phyloP scores from a whole-genome alignment of 2,113 vertebrate species.

The Seriola quinqueradiata region DNA sequence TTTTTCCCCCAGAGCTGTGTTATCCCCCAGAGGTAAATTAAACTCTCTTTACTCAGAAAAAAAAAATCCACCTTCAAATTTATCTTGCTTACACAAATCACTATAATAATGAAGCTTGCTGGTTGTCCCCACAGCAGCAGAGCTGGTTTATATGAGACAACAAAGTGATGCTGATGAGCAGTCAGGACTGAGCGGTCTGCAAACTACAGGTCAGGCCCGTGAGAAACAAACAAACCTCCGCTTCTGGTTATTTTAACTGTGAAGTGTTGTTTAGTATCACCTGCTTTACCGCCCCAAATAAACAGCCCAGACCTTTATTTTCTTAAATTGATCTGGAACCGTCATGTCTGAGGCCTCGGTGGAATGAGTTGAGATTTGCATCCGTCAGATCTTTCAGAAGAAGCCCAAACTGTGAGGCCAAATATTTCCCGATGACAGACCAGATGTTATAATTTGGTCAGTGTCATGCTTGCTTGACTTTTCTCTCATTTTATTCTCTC shows the following conservation, averaged over 20 bases:
- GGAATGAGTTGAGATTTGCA: background rate
- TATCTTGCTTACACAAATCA: slow-evolving; percentile 37
- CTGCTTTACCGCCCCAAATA: background rate
- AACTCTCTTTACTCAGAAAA: background rate
- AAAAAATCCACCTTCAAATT: slow-evolving; percentile 23
- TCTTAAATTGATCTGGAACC: background rate
- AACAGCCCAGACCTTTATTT: background rate
- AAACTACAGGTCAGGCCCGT: slow-evolving; percentile 16
- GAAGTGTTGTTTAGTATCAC: slow-evolving; percentile 7
- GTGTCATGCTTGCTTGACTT: background rate
- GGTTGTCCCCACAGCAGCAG: background rate
- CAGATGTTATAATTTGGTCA: background rate
- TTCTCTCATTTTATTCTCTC: background rate
- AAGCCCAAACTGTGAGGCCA: too few relatives aligned
- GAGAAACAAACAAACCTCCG: slow-evolving; percentile 50
- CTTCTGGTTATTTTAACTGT: slow-evolving; percentile 2
- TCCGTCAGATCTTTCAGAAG: background rate
- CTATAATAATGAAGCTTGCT: slow-evolving; percentile 39
- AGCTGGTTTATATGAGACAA: slow-evolving; percentile 44
- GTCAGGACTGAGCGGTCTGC: background rate
- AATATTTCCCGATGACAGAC: too few relatives aligned
- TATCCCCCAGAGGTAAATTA: background rate
- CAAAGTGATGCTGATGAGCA: slow-evolving; percentile 43
- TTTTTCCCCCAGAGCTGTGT: background rate
- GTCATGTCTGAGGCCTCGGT: background rate